Conservation (phyloP, 2,888 invertebrate genomes). For the Tinea semifulvella region DNA sequence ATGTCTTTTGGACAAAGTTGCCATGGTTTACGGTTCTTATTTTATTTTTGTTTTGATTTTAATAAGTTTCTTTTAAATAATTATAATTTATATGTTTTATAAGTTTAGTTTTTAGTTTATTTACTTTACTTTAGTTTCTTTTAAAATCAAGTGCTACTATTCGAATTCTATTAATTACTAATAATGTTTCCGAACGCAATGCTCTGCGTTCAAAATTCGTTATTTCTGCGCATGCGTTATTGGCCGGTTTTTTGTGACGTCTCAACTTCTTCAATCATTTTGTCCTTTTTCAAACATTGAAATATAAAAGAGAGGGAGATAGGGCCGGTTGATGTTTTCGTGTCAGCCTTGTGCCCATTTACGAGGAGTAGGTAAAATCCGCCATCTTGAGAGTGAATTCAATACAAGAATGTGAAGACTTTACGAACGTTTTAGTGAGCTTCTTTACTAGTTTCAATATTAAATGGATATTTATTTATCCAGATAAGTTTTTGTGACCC, state of each 20-base stretch:
- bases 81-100: too few relatives aligned
- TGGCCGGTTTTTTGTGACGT: conserved; percentile 54
- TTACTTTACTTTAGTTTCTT: not conserved
- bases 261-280: conserved; percentile 6
- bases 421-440: conserved; percentile 56
- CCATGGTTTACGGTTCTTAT: too few relatives aligned
- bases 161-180: not conserved
- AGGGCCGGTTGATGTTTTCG: conserved; percentile 66
- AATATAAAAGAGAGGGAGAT: conserved; percentile 54
- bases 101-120: too few relatives aligned
- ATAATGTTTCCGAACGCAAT: conserved; percentile 1
- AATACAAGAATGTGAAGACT: conserved; percentile 64
- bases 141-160: too few relatives aligned
- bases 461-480: conserved; percentile 48
- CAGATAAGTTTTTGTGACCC: not conserved
- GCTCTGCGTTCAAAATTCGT: conserved; percentile 42
- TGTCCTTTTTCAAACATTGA: conserved; percentile 21
- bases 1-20: too few relatives aligned
- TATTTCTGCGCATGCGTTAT: conserved; percentile 53
- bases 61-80: too few relatives aligned
- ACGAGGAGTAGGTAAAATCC: conserved; percentile 67
- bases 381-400: conserved; percentile 72
- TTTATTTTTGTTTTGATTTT: too few relatives aligned
- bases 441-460: conserved; percentile 55
- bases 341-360: conserved; percentile 68